These are phyloP conservation scores for Jaculus jaculus DNA, from an alignment of 2,113 vertebrate genomes.

Conservation along the genomic window DNA sequence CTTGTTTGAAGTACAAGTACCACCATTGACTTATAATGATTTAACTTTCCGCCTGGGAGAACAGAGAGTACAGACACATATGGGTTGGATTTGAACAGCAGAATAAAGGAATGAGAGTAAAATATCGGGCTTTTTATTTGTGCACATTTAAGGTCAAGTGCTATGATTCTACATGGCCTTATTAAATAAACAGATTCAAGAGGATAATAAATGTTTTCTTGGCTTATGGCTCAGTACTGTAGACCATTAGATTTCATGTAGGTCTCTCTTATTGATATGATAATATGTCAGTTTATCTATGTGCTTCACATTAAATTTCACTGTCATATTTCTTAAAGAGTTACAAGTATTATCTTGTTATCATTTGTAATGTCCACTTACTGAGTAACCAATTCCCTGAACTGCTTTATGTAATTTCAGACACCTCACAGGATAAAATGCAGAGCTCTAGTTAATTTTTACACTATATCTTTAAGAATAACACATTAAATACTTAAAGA, in stretches of 20 bases:
- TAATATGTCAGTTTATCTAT: constrained; percentile 16
- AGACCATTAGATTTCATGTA: background rate
- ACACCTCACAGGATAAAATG: background rate
- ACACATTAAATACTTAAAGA: background rate
- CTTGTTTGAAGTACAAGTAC: constrained; percentile 64
- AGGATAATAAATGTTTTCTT: constrained; percentile 56
- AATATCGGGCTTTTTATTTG: constrained; percentile 57
- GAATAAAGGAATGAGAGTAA: constrained; percentile 55
- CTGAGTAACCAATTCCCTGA: background rate
- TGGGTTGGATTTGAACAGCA: constrained; percentile 61
- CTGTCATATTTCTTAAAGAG: constrained; percentile 10
- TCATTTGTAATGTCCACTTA: constrained; percentile 19
- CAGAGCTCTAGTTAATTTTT: background rate
- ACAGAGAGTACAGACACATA: constrained; percentile 30
- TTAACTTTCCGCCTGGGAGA: constrained; percentile 62
- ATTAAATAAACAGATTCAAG: constrained; percentile 47
- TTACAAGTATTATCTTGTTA: background rate
- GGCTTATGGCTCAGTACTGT: background rate
- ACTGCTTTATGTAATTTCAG: constrained; percentile 28
- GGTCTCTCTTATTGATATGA: background rate
- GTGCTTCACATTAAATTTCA: constrained; percentile 31
- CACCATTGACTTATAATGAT: constrained; percentile 67
- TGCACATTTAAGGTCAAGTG: constrained; percentile 60
- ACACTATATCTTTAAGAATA: background rate
- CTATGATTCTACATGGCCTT: constrained; percentile 36